phyloP scores from a whole-genome alignment of 2,113 vertebrate species.

The Ochotona curzoniae region DNA sequence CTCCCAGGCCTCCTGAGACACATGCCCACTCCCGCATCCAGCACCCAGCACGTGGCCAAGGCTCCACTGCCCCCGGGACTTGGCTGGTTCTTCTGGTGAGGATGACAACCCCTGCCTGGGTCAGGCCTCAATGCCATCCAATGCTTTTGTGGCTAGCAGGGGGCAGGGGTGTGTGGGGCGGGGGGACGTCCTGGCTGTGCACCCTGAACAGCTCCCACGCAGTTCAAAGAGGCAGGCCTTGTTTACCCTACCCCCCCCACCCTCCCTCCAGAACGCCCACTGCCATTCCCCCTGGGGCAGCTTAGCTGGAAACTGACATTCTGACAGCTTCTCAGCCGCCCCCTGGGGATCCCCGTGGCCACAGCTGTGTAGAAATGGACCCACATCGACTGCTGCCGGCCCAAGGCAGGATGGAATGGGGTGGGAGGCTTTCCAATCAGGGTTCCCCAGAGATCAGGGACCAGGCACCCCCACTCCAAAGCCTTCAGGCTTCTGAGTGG shows the following conservation, averaged over 20 bases:
- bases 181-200: no score
- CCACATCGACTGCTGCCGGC: background rate
- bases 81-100: background rate
- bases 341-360: background rate
- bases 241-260: background rate
- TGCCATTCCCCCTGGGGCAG: background rate
- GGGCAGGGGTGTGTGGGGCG: background rate
- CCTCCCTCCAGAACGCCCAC: background rate
- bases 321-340: background rate
- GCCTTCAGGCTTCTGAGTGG: background rate
- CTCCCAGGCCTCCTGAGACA: background rate
- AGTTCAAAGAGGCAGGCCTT: background rate
- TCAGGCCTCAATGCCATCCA: background rate
- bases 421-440: background rate
- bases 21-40: background rate
- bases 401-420: background rate
- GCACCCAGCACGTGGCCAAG: background rate
- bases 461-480: background rate
- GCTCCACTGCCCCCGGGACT: background rate
- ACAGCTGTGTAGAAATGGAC: background rate
- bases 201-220: background rate
- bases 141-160: background rate
- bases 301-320: conserved; percentile 11
- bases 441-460: background rate
- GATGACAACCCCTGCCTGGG: background rate